Evolutionary conservation across 2,113 vertebrate species (phyloP).

Genomic region (Steatornis caripensis): DNA sequence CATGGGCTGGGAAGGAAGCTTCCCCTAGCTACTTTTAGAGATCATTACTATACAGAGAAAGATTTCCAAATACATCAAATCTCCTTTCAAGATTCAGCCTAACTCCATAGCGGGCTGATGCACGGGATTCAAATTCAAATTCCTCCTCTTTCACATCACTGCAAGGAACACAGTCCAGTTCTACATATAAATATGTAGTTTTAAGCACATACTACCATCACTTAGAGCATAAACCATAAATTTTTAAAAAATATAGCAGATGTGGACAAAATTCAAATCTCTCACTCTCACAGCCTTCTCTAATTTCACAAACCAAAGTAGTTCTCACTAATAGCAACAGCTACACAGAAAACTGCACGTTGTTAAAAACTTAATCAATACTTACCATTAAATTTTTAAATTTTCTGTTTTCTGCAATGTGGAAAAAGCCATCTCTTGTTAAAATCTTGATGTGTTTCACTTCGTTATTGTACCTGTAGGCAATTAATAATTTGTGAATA

Average conservation of each 20-base stretch:
- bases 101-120: not conserved
- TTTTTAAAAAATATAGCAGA: not conserved
- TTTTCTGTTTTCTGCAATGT: slow-evolving; percentile 97
- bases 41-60: not conserved
- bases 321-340: not conserved
- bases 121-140: not conserved
- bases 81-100: not conserved
- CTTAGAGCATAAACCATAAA: not conserved
- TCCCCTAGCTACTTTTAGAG: not conserved
- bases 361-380: slow-evolving; percentile 63
- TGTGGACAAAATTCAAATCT: not conserved
- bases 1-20: not conserved
- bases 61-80: not conserved
- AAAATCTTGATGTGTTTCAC: slow-evolving; percentile 99
- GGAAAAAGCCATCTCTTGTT: slow-evolving; percentile 90
- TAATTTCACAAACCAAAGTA: slow-evolving; percentile 35
- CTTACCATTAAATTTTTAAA: slow-evolving; percentile 97
- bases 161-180: not conserved
- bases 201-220: not conserved
- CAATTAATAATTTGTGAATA: slow-evolving; percentile 91
- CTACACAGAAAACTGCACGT: not conserved
- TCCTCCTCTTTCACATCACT: not conserved
- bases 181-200: not conserved
- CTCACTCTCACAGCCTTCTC: not conserved
- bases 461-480: slow-evolving; percentile 97